Base-by-base conservation (phyloP, 2,888 invertebrate species). In the Cordylochernes scorpioides region DNA sequence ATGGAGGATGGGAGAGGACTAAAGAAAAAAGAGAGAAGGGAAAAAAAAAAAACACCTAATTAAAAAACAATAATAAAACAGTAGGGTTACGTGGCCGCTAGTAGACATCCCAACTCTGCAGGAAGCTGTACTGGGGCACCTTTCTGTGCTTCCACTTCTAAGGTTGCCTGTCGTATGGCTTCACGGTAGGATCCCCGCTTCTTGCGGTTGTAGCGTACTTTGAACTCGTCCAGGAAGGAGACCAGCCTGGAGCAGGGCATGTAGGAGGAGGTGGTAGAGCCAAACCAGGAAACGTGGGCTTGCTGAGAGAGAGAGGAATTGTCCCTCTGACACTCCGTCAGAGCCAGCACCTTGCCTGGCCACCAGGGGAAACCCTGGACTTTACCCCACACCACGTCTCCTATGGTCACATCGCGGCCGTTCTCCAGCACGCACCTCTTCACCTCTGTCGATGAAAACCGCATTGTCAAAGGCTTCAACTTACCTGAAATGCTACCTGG, bases 351-450 rank as follows among this genome's bases (percentile, higher is more conserved):
- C 58, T 69, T 64, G 14, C 71, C 75, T 0, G 78, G 77, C 78
- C 78, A 78, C 77, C 77, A 77, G 0, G 77, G 74, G 47, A 73
- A 75, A 2, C 74, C 74, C 36, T 67, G 67, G 25, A 75, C 67
- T 52, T 78, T 77, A 1, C 75, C 78, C 78, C 78, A 77, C 4
- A 77, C 71, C 27, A 77, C 66, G 49, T 77, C 74, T 1, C 74
- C 75, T 1, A 50, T 46, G 7, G 42, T 38, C 35, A 53, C 43
- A 18, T 44, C 44, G 14, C 46, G 36, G 5, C 52, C 52, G 28
- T 49, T 49, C 4, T 39, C 37, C 8, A 46, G 42, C 10, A 45
- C 47, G 40, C 64, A 65, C 36, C 60, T 61, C 7, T 55, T 52
- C 3, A 65, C 57, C 5, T 58, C 53, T 31, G 61, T 60, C n/a